Conservation (phyloP, 2,797 vertebrate species). For the Hyperoplus lanceolatus region DNA sequence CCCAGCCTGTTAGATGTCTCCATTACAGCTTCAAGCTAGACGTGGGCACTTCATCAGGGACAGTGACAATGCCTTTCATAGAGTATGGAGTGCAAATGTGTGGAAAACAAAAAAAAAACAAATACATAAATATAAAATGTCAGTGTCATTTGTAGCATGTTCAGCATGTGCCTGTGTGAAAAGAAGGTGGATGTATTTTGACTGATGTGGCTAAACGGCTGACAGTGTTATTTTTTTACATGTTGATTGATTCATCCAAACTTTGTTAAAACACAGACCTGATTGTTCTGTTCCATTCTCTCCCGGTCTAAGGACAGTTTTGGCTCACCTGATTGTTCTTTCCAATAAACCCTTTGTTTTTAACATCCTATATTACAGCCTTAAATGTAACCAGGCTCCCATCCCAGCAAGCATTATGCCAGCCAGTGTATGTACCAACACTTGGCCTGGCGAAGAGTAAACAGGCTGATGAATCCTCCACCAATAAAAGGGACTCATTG, state of each 20-base stretch:
- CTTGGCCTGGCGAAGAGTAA: not conserved
- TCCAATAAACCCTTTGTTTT: conserved; percentile 2
- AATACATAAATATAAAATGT: not conserved
- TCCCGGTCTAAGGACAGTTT: not conserved
- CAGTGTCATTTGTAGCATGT: not conserved
- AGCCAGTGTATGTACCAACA: not conserved
- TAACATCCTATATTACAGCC: not conserved
- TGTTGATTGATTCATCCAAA: not conserved
- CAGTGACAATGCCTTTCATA: not conserved
- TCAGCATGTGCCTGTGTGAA: not conserved
- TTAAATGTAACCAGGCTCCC: not conserved
- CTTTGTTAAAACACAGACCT: too few species aligned
- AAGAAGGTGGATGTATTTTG: not conserved
- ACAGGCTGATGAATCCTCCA: conserved; percentile 8
- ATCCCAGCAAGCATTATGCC: not conserved
- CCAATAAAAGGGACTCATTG: conserved; percentile 41
- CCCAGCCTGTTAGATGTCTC: not conserved
- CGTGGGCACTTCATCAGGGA: not conserved
- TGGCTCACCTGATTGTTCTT: not conserved
- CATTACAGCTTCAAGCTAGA: not conserved
- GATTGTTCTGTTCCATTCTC: not conserved
- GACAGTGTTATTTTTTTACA: not conserved
- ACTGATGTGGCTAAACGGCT: not conserved
- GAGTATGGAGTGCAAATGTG: conserved; percentile 8
- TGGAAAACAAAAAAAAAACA: not conserved